Evolutionary conservation across 2,797 vertebrate genomes (phyloP), one percentile per base, ranked within the genome.

Genomic region (Melanotaenia nigrans): DNA sequence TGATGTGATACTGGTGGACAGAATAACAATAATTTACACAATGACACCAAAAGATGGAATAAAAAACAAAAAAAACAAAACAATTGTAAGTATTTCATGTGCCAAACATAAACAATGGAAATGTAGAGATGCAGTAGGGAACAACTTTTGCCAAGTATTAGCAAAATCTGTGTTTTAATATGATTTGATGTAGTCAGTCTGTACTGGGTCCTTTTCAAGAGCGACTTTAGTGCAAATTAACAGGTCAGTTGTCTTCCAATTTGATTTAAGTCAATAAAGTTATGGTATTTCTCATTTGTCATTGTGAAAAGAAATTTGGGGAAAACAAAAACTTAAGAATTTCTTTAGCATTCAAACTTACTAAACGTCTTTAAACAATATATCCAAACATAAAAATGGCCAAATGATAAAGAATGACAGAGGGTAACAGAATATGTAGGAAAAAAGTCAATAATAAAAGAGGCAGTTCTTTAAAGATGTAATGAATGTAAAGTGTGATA

Each of bases 401-500:
- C 33, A 67, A 0, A 1, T 30, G n/a, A 72, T 10, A 40, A 61
- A 12, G 11, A 33, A 68, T 9, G 7, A 35, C 7, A 18, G 30
- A 8, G 8, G 40, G 1, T 36, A 54, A 5, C 16, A 59, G 22
- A 71, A 66, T 30, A 54, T 51, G 20, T 38, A 59, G 63, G n/a
- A 68, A 56, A 33, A 61, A 64, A 83, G 38, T 40, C 38, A 42
- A 42, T 13, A 42, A 18, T 4, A 42, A 16, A 42, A 71, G 47
- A 80, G 71, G 67, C 5, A 13, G 65, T 75, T 77, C 56, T 55
- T 70, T 55, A 56, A 55, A 76, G 81, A 91, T 73, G 81, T 78
- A 78, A 83, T 70, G 59, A 65, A 75, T 58, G 65, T 64, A 73
- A 68, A 78, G 66, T 73, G 70, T 59, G 54, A 78, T 78, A 74